These are phyloP conservation scores for Harpalus rubripes DNA, from an alignment of 2,888 invertebrate species.

Conservation along the genomic window DNA sequence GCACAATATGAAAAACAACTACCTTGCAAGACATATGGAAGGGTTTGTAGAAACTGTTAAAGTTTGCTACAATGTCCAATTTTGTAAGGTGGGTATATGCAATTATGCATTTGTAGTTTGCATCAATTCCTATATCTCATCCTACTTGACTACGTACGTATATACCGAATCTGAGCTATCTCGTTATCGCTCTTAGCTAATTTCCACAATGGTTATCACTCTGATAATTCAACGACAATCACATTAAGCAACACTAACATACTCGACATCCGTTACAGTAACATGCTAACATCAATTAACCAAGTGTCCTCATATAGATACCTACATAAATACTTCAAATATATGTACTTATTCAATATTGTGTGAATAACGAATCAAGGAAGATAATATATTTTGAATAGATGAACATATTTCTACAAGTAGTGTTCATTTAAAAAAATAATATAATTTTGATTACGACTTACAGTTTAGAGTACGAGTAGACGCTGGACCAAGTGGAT, in stretches of 20 bases:
- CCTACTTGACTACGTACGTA: background rate
- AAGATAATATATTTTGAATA: too few species aligned
- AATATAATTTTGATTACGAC: background rate
- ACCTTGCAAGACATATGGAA: too few species aligned
- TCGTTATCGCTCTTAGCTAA: slow-evolving; percentile 5
- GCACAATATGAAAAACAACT: too few species aligned
- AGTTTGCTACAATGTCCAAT: too few species aligned
- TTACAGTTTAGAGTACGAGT: background rate
- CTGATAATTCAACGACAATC: background rate
- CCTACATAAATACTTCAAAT: background rate
- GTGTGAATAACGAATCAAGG: too few species aligned
- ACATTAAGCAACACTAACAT: background rate
- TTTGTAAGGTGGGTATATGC: background rate
- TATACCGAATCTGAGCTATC: background rate
- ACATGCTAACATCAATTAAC: background rate
- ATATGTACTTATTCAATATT: background rate
- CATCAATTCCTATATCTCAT: background rate
- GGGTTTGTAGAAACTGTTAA: too few species aligned
- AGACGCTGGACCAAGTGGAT: background rate
- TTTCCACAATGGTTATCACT: background rate
- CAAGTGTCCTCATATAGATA: too few species aligned
- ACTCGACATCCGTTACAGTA: background rate
- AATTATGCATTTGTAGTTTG: background rate
- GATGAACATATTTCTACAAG: too few species aligned
- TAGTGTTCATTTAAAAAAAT: background rate